These are phyloP conservation scores for Rhamphomyia laevipes DNA, from an alignment of 2,888 invertebrate genomes.

Conservation along the genomic window DNA sequence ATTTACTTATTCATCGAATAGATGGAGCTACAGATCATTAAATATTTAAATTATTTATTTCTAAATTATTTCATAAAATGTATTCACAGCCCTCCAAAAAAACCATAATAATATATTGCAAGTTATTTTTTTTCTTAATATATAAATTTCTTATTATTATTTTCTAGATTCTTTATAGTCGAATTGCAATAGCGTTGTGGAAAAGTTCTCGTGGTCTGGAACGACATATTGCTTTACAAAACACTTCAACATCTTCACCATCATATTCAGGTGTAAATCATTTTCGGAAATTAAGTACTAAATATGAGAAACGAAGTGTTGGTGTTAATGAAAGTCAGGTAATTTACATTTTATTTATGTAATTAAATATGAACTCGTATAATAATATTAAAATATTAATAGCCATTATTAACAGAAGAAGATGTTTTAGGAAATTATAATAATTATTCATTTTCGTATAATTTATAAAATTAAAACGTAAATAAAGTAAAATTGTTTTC, in stretches of 20 bases:
- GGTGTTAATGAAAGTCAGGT: constrained; percentile 39
- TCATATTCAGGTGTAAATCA: constrained; percentile 23
- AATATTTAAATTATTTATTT: too few species aligned
- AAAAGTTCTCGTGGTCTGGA: constrained; percentile 57
- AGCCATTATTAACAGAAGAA: too few species aligned
- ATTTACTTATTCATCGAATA: too few species aligned
- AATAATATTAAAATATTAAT: neutral
- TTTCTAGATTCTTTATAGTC: constrained; percentile 61
- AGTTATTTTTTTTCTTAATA: neutral
- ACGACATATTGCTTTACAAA: constrained; percentile 36
- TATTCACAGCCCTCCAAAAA: too few species aligned
- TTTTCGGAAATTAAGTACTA: constrained; percentile 37
- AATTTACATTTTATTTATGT: constrained; percentile 10
- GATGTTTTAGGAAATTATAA: too few species aligned
- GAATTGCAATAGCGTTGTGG: constrained; percentile 77
- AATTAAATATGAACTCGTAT: neutral
- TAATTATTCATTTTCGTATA: too few species aligned
- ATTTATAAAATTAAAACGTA: too few species aligned
- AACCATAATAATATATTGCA: too few species aligned
- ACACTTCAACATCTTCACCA: constrained; percentile 30
- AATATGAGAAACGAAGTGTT: constrained; percentile 37
- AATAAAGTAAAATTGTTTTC: too few species aligned
- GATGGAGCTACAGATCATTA: too few species aligned
- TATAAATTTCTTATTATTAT: constrained; percentile 7
- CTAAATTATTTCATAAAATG: too few species aligned